Base-by-base conservation (phyloP, 2,888 invertebrate species). In the Apotomis betuletana region DNA sequence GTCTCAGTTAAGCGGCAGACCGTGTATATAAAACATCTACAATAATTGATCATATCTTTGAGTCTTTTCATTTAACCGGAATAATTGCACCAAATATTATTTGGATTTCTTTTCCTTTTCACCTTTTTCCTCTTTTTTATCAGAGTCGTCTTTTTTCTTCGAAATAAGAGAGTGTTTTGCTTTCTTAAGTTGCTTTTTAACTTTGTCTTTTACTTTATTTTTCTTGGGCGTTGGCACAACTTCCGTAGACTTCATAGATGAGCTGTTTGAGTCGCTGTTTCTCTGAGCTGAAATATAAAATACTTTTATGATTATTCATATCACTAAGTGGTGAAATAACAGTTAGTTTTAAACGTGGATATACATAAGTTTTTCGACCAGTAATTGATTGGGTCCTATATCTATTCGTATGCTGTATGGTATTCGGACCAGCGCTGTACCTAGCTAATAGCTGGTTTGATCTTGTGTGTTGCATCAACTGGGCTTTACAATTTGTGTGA, bases 111-210 rank as follows among this genome's bases (percentile, higher is more conserved):
- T 90, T 69, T 89, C 89, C 79, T 88, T 90, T 69, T 91, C 86
- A 27, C 77, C 69, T 81, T 90, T 90, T 10, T 87, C 88, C 54
- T 90, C 85, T 76, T 87, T 88, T 51, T 80, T 80, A n/a, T 86
- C 69, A 4, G 83, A 79, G 49, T 87, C 91, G 13, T 92, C 91
- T 76, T 92, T 92, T 79, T 91, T 92, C 84, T 92, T 92, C 2
- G 90, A 79, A 68, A 90, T 90, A 54, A 93, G 81, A 2, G 90
- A 80, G 70, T 93, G 89, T 77, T 93, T 93, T 0, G 92, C 93
- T 79, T 91, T 93, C 77, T 93, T 93, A 4, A 93, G 80, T 80
- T 93, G 93, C 78, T 92, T 93, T 78, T 92, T 93, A 15, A 93
- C 87, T 86, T 91, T 92, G 76, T 93, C 93, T 74, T 92, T 93